Percentiles rank a stretch among this genome's conserved stretches.
Conservation (phyloP, 2,888 invertebrate species). For the Orthosia gracilis region DNA sequence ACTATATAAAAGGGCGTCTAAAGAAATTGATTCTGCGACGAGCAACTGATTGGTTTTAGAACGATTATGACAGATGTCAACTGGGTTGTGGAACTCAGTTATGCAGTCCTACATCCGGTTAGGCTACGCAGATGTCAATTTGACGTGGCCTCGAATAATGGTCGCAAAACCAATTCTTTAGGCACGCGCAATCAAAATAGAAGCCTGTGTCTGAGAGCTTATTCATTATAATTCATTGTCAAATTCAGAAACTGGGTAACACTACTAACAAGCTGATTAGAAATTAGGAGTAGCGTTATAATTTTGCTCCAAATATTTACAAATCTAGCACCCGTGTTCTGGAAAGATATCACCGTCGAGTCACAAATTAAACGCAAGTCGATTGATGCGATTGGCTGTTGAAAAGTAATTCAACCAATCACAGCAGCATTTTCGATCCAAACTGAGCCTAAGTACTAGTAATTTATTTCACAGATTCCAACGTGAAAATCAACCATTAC, state of each 20-base stretch:
- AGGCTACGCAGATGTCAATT: not conserved
- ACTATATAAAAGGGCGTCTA: not conserved
- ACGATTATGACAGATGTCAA: too few relatives aligned
- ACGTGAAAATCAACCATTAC: not conserved
- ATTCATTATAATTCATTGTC: not conserved
- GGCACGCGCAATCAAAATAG: not conserved
- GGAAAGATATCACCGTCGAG: not conserved
- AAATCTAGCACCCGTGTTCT: not conserved
- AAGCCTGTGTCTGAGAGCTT: not conserved
- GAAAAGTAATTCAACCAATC: too few relatives aligned
- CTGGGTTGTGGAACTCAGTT: too few relatives aligned
- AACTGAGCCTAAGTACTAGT: not conserved
- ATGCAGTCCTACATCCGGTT: too few relatives aligned
- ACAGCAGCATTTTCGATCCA: not conserved
- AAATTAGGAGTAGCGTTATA: not conserved
- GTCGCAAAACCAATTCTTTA: not conserved
- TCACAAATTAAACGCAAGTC: too few relatives aligned
- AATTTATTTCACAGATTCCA: not conserved
- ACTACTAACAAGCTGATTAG: not conserved
- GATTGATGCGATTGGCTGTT: too few relatives aligned
- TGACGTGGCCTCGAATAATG: not conserved
- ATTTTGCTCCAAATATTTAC: constrained; percentile 22
- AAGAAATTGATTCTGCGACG: not conserved
- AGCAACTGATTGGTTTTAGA: too few relatives aligned
- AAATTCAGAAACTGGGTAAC: not conserved